A percentile compares a stretch with the other conserved stretches of the same genome.
These are phyloP conservation scores for Bettongia penicillata DNA, from an alignment of 2,113 vertebrate species.

Conservation along the genomic window DNA sequence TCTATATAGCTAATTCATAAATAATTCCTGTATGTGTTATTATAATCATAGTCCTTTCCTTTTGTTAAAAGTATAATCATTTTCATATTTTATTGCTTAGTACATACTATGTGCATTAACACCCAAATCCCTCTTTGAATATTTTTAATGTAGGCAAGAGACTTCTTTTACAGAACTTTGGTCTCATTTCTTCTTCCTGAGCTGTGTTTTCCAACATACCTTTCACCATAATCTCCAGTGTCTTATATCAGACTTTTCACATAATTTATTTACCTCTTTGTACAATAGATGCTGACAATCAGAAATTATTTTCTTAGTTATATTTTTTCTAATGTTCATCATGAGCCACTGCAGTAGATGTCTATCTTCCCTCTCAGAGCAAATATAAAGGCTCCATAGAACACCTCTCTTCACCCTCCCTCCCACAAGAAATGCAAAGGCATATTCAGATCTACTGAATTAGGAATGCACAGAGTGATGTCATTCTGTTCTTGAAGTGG, in stretches of 20 bases:
- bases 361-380: neutral
- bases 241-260: neutral
- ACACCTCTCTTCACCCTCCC: neutral
- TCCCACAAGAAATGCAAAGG: neutral
- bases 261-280: neutral
- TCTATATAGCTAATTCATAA: too few relatives aligned
- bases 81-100: too few relatives aligned
- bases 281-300: neutral
- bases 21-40: too few relatives aligned
- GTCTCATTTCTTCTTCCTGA: too few relatives aligned
- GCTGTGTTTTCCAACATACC: too few relatives aligned
- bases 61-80: too few relatives aligned
- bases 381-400: neutral
- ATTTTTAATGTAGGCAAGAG: too few relatives aligned
- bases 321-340: neutral
- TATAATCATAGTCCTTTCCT: too few relatives aligned
- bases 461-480: neutral
- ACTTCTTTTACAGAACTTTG: too few relatives aligned
- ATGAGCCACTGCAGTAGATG: neutral
- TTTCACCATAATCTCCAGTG: too few relatives aligned
- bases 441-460: neutral
- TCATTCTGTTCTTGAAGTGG: neutral
- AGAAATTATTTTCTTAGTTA: neutral
- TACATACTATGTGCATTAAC: too few relatives aligned
- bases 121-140: too few relatives aligned